These are phyloP conservation scores for Nomada ruficornis DNA, from an alignment of 2,888 invertebrate genomes.

Conservation along the genomic window DNA sequence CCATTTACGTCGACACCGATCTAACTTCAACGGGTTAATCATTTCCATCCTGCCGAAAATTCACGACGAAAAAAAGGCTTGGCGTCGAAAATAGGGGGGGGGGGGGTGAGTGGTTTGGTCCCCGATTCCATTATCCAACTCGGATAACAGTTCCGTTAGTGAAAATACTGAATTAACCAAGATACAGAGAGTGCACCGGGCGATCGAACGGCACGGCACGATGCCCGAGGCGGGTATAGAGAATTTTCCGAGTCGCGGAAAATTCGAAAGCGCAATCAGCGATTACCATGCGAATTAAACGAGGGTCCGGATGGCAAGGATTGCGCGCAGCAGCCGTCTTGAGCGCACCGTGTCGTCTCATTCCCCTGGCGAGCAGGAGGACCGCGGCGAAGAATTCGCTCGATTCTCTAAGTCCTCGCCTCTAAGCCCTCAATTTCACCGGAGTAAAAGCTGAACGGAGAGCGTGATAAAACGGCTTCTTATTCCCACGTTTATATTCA, in stretches of 20 bases:
- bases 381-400: conserved; percentile 64
- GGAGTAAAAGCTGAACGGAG: conserved; percentile 80
- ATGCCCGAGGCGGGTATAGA: not conserved
- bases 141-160: conserved; percentile 26
- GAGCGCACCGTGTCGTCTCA: conserved; percentile 53
- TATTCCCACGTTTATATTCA: conserved; percentile 84
- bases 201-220: not conserved
- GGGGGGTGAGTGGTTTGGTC: conserved; percentile 29
- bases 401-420: conserved; percentile 76
- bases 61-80: conserved; percentile 19
- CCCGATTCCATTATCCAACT: conserved; percentile 54
- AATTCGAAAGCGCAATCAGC: conserved; percentile 58
- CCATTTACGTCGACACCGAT: too few species aligned
- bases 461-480: conserved; percentile 83
- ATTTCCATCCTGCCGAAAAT: not conserved
- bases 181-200: not conserved
- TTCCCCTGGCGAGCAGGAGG: conserved; percentile 69
- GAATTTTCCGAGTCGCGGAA: conserved; percentile 30
- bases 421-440: conserved; percentile 83
- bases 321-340: conserved; percentile 21
- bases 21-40: not conserved
- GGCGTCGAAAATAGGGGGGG: not conserved
- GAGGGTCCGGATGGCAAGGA: conserved; percentile 31
- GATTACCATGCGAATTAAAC: conserved; percentile 68
- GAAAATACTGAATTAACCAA: conserved; percentile 48